These are phyloP conservation scores for Verasper variegatus DNA, from an alignment of 2,113 vertebrate species.

Conservation along the genomic window DNA sequence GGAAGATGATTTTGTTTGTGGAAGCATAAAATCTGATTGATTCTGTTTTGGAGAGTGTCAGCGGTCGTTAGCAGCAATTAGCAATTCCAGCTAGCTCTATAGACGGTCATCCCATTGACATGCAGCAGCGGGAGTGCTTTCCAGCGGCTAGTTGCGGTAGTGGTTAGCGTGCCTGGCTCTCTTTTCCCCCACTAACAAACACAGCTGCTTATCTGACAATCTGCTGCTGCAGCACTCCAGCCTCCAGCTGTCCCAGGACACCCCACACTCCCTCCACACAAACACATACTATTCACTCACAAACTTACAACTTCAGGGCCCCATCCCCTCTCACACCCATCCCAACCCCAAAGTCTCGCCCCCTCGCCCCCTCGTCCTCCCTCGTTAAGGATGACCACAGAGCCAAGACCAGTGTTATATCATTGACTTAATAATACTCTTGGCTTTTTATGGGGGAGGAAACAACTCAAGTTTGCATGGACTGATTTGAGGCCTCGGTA, in stretches of 20 bases:
- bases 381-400: slow-evolving; percentile 23
- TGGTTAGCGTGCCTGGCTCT: slow-evolving; percentile 67
- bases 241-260: slow-evolving; percentile 74
- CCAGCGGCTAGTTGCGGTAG: slow-evolving; percentile 59
- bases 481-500: slow-evolving; percentile 26
- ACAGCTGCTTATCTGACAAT: slow-evolving; percentile 78
- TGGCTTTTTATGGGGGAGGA: slow-evolving; percentile 42
- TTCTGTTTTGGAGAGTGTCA: slow-evolving; percentile 34
- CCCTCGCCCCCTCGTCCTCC: neutral
- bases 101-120: slow-evolving; percentile 45
- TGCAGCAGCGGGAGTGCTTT: slow-evolving; percentile 59
- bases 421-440: slow-evolving; percentile 49
- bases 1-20: slow-evolving; percentile 35
- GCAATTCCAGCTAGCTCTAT: slow-evolving; percentile 42
- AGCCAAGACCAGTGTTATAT: slow-evolving; percentile 48
- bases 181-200: slow-evolving; percentile 54
- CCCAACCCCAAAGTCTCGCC: neutral
- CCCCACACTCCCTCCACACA: slow-evolving; percentile 62
- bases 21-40: slow-evolving; percentile 39
- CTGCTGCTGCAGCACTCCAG: slow-evolving; percentile 73
- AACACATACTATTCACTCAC: slow-evolving; percentile 50
- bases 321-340: slow-evolving; percentile 1
- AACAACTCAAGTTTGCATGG: slow-evolving; percentile 22
- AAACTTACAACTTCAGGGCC: slow-evolving; percentile 39
- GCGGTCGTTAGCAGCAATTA: slow-evolving; percentile 40